phyloP scores from a whole-genome alignment of 2,888 invertebrate genomes.

The Stenodera caucasica region DNA sequence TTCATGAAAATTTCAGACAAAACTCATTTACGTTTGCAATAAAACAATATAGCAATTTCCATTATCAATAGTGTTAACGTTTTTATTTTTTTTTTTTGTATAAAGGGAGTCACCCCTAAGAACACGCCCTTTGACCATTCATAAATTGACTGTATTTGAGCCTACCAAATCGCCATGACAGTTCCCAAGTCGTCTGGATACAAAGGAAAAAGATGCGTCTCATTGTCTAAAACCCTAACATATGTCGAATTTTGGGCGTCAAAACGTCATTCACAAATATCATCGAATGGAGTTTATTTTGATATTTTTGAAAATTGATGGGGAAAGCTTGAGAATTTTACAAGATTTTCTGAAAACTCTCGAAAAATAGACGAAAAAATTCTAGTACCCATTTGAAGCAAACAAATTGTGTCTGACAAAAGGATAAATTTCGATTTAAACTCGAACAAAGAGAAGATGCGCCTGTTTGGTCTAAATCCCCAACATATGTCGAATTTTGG shows the following conservation, averaged over 20 bases:
- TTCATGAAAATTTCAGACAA: background rate
- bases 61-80: background rate
- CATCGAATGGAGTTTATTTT: too few species aligned
- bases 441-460: slow-evolving; percentile 51
- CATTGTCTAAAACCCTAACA: slow-evolving; percentile 46
- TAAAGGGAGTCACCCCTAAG: slow-evolving; percentile 3
- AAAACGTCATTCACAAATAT: slow-evolving; percentile 38
- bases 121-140: slow-evolving; percentile 15
- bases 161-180: slow-evolving; percentile 46
- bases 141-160: slow-evolving; percentile 43
- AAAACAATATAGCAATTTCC: background rate
- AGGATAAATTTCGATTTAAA: slow-evolving; percentile 47
- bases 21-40: too few species aligned
- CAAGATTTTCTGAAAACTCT: too few species aligned
- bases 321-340: too few species aligned
- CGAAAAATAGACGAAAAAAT: too few species aligned
- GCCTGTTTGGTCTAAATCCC: slow-evolving; percentile 45
- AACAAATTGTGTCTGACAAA: too few species aligned
- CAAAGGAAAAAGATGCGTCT: slow-evolving; percentile 52
- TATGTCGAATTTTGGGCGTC: slow-evolving; percentile 35
- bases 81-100: too few species aligned
- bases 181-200: slow-evolving; percentile 47
- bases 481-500: slow-evolving; percentile 42
- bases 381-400: too few species aligned
- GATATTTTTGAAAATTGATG: too few species aligned